These are phyloP conservation scores for Xenopus laevis DNA, from an alignment of 2,113 vertebrate genomes.

Conservation along the genomic window DNA sequence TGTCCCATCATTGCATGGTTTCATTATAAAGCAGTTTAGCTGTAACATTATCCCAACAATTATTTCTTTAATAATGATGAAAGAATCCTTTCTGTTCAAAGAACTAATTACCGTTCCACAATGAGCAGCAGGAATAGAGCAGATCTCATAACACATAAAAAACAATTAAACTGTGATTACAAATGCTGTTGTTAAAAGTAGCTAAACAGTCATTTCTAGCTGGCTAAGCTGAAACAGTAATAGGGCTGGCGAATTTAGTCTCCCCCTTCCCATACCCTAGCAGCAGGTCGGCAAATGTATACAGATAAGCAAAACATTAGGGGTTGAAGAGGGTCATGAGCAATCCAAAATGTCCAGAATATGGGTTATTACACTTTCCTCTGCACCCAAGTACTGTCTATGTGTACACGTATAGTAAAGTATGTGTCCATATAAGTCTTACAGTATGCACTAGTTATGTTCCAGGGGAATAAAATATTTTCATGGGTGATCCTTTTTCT, in stretches of 20 bases:
- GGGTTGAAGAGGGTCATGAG: too few relatives aligned
- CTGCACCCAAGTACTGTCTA: too few relatives aligned
- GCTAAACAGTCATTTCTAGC: conserved; percentile 35
- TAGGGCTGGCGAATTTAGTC: background rate
- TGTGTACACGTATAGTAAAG: too few relatives aligned
- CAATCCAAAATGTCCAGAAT: too few relatives aligned
- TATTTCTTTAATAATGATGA: conserved; percentile 44
- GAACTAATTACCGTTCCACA: conserved; percentile 37
- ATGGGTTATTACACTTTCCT: too few relatives aligned
- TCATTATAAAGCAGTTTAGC: conserved; percentile 42
- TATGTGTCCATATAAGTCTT: too few relatives aligned
- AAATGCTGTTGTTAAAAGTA: conserved; percentile 44
- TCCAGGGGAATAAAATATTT: too few relatives aligned
- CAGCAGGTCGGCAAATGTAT: background rate
- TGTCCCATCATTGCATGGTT: conserved; percentile 35
- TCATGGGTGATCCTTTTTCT: too few relatives aligned
- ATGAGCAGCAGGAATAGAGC: conserved; percentile 41
- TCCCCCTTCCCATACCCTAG: background rate
- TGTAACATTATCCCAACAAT: conserved; percentile 44
- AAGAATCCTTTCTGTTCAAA: conserved; percentile 41
- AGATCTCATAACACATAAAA: conserved; percentile 42
- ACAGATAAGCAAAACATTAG: too few relatives aligned
- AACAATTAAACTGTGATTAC: conserved; percentile 46
- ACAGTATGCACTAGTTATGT: too few relatives aligned
- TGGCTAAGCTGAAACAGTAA: conserved; percentile 31